Evolutionary conservation across 2,888 invertebrate genomes (phyloP).

Genomic region (Toxonevra muliebris): DNA sequence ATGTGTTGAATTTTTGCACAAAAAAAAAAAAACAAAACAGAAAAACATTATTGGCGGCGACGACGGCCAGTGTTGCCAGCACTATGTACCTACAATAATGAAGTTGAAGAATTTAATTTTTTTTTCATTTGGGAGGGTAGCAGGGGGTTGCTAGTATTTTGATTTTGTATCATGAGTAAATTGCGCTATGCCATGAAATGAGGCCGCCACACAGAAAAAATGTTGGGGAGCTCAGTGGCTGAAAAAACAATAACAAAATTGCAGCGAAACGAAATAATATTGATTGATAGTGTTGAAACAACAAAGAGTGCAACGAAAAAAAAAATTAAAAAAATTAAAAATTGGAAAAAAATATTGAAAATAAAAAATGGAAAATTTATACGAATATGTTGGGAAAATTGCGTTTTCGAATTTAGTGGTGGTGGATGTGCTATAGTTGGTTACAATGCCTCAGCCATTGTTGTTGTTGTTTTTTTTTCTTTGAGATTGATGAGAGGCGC

Average conservation of each 20-base stretch:
- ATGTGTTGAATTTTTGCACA: slow-evolving; percentile 46
- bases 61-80: neutral
- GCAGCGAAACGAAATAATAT: slow-evolving; percentile 33
- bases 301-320: neutral
- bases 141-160: too few relatives aligned
- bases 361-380: too few relatives aligned
- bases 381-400: too few relatives aligned
- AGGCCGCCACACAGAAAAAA: too few relatives aligned
- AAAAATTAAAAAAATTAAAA: slow-evolving; percentile 14
- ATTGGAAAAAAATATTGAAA: too few relatives aligned
- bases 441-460: neutral
- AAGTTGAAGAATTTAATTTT: slow-evolving; percentile 24
- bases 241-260: slow-evolving; percentile 8
- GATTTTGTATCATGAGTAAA: too few relatives aligned
- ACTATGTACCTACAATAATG: slow-evolving; percentile 18
- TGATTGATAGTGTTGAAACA: slow-evolving; percentile 45
- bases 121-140: too few relatives aligned
- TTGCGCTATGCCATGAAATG: too few relatives aligned
- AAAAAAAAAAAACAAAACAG: slow-evolving; percentile 19
- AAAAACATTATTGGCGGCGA: neutral
- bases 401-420: too few relatives aligned
- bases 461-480: neutral
- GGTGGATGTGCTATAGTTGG: slow-evolving; percentile 22
- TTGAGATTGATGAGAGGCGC: neutral
- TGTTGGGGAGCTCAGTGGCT: too few relatives aligned